phyloP scores from a whole-genome alignment of 2,888 invertebrate species.

The Apamea epomidion region DNA sequence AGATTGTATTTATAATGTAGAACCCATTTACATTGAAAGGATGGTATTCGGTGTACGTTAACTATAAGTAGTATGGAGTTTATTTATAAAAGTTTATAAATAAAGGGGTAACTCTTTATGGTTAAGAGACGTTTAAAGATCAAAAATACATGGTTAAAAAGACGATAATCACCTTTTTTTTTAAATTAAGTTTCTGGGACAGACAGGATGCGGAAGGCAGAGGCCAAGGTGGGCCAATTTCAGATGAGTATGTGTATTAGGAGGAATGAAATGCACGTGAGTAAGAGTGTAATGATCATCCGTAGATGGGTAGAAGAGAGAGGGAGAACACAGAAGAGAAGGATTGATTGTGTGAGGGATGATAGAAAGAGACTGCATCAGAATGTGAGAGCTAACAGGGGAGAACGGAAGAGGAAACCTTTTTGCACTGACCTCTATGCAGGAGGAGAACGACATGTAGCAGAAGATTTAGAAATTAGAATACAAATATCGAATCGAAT shows the following conservation, averaged over 20 bases:
- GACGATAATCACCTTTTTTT: no score
- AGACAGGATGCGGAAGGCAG: no score
- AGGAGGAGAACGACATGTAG: background rate
- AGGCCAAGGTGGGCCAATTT: background rate
- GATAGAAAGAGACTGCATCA: no score
- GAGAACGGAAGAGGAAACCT: background rate
- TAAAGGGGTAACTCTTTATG: background rate
- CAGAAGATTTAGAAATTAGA: background rate
- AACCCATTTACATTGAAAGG: slow-evolving; percentile 29
- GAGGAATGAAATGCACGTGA: background rate
- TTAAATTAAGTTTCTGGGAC: no score
- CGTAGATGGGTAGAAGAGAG: background rate
- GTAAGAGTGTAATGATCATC: background rate
- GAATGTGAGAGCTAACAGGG: background rate
- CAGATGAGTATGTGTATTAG: background rate
- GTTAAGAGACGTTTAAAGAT: background rate
- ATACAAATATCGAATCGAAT: background rate
- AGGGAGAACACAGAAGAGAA: background rate
- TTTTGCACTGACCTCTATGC: background rate
- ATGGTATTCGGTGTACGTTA: background rate
- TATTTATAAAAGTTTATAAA: background rate
- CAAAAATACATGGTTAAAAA: background rate
- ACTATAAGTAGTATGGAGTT: background rate
- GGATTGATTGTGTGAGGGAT: background rate
- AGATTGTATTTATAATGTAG: slow-evolving; percentile 38